phyloP scores from a whole-genome alignment of 2,888 invertebrate genomes.

The Itoplectis maculator region DNA sequence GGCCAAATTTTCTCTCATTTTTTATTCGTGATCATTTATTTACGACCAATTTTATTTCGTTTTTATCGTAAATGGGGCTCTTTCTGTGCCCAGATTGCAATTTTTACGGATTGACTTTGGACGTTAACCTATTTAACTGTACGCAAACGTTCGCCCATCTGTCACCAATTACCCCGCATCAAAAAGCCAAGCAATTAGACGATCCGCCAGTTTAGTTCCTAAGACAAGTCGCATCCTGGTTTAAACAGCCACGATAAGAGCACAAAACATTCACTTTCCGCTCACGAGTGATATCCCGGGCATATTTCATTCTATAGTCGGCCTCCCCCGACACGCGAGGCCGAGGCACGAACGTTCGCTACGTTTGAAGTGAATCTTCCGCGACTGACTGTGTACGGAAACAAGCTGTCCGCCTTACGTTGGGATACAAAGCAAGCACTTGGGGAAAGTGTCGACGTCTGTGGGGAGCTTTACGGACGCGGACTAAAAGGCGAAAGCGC shows the following conservation, averaged over 20 bases:
- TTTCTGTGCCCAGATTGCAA: background rate
- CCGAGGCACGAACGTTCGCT: background rate
- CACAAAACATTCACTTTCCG: slow-evolving; percentile 13
- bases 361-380: slow-evolving; percentile 20
- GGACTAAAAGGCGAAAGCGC: slow-evolving; percentile 38
- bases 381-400: slow-evolving; percentile 9
- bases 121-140: background rate
- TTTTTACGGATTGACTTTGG: background rate
- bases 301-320: slow-evolving; percentile 23
- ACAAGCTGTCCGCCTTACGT: background rate
- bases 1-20: background rate
- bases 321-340: background rate
- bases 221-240: background rate
- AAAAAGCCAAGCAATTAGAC: background rate
- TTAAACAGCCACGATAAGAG: background rate
- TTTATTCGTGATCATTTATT: background rate
- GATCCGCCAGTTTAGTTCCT: background rate
- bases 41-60: no score
- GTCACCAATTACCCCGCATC: background rate
- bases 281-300: background rate
- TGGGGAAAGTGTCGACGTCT: slow-evolving; percentile 12
- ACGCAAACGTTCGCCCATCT: background rate
- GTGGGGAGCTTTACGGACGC: slow-evolving; percentile 9
- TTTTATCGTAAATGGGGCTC: background rate
- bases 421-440: slow-evolving; percentile 17